Conservation (phyloP, 2,888 invertebrate species). For the Tenthredo distinguenda region DNA sequence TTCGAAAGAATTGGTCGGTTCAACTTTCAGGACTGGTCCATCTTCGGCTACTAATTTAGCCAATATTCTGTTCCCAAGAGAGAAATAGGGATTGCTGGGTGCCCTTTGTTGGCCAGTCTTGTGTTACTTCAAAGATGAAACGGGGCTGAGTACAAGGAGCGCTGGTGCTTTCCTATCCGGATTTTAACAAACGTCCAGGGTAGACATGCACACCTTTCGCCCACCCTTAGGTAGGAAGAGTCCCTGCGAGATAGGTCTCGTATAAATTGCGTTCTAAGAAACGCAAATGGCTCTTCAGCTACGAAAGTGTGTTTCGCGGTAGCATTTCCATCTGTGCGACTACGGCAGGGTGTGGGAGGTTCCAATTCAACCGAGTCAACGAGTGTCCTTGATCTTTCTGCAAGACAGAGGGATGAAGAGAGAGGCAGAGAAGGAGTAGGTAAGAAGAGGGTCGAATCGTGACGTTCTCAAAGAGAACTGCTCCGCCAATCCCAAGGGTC, state of each 20-base stretch:
- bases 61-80: not conserved
- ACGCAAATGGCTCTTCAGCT: conserved; percentile 34
- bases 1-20: not conserved
- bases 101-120: not conserved
- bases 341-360: not conserved
- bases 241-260: not conserved
- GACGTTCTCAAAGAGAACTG: conserved; percentile 38
- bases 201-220: not conserved
- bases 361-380: conserved; percentile 26
- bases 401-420: conserved; percentile 3
- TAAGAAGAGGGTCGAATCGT: conserved; percentile 9
- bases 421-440: not conserved
- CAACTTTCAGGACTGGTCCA: not conserved
- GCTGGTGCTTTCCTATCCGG: not conserved
- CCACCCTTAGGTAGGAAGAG: not conserved
- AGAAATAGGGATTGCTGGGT: not conserved
- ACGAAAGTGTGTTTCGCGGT: conserved; percentile 24
- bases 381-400: conserved; percentile 35
- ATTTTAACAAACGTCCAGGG: not conserved
- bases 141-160: not conserved
- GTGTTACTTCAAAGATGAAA: conserved; percentile 32
- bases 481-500: conserved; percentile 28
- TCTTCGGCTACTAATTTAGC: not conserved
- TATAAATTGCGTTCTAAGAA: conserved; percentile 12
- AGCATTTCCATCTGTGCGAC: not conserved